Evolutionary conservation across 2,888 invertebrate species (phyloP).

Genomic region (Psylliodes chrysocephalus): DNA sequence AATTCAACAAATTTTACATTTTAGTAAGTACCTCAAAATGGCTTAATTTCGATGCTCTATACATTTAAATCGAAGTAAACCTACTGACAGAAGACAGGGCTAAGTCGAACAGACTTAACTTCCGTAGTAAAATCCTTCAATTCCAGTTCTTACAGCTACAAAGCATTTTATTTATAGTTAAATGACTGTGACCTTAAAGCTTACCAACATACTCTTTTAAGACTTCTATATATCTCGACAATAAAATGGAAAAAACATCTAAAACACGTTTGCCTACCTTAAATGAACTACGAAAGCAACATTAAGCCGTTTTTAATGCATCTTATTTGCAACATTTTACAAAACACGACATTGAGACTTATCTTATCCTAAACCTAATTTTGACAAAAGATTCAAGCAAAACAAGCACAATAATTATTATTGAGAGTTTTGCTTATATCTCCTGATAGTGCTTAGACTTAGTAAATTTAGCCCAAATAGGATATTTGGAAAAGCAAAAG

Average conservation of each 20-base stretch:
- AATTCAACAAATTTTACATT: background rate
- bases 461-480: no score
- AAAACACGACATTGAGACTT: background rate
- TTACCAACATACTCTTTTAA: background rate
- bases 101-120: background rate
- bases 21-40: background rate
- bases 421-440: no score
- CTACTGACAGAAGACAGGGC: background rate
- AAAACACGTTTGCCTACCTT: no score
- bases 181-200: background rate
- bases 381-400: no score
- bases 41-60: background rate
- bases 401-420: no score
- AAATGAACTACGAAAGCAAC: background rate
- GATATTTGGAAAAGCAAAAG: no score
- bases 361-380: background rate
- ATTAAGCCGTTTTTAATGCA: background rate
- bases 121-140: background rate
- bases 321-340: background rate
- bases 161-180: background rate
- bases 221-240: no score
- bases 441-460: no score
- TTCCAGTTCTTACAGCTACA: background rate
- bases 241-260: no score
- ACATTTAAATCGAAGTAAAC: background rate